phyloP scores from a whole-genome alignment of 1,140 invertebrate species.

The Antheraea mylitta region DNA sequence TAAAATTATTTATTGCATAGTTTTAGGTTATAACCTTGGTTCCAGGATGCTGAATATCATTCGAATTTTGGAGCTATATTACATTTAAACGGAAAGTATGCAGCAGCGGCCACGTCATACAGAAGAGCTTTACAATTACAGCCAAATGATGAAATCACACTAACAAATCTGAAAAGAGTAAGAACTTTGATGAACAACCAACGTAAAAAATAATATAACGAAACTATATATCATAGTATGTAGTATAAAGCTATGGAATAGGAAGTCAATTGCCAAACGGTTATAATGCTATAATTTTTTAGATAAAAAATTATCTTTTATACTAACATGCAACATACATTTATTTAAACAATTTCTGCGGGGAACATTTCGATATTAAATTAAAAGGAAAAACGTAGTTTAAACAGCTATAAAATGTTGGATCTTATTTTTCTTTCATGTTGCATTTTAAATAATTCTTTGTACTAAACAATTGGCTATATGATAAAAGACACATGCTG shows the following conservation, averaged over 20 bases:
- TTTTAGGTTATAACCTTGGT: conserved; percentile 34
- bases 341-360: neutral
- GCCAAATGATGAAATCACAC: conserved; percentile 91
- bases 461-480: too few relatives aligned
- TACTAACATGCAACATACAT: neutral
- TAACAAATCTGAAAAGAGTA: conserved; percentile 93
- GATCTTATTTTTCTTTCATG: too few relatives aligned
- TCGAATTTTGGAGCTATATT: conserved; percentile 96
- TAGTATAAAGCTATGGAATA: conserved; percentile 33
- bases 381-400: neutral
- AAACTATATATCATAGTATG: conserved; percentile 11
- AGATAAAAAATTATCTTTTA: neutral
- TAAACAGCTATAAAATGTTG: neutral
- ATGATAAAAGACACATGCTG: neutral
- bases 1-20: neutral
- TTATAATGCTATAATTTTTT: neutral
- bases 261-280: conserved; percentile 68
- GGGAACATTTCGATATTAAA: neutral
- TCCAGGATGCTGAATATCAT: conserved; percentile 91
- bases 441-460: too few relatives aligned
- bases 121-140: conserved; percentile 89
- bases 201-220: conserved; percentile 47
- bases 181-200: conserved; percentile 65
- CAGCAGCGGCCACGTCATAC: conserved; percentile 91
- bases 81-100: conserved; percentile 93